A percentile compares a stretch with the other conserved stretches of the same genome.
Evolutionary conservation across 2,888 invertebrate genomes (phyloP).

Genomic region (Leptarthrus brevirostris): DNA sequence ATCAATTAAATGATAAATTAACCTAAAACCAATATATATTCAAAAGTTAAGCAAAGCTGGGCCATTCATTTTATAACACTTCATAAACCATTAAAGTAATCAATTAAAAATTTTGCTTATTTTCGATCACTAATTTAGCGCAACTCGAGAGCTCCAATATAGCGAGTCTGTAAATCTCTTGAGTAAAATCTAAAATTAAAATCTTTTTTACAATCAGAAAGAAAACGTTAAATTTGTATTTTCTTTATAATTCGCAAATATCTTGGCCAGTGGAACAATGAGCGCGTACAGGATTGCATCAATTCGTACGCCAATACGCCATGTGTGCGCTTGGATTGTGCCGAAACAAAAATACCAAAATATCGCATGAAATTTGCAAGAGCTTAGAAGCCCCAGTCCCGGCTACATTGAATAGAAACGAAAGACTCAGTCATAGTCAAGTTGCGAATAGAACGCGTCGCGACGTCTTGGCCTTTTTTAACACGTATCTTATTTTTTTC

Average conservation of each 20-base stretch:
- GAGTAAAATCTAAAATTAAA: conserved; percentile 35
- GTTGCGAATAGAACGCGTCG: conserved; percentile 40
- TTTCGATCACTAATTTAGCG: too few relatives aligned
- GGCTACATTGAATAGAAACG: not conserved
- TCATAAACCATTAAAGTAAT: too few relatives aligned
- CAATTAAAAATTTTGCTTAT: too few relatives aligned
- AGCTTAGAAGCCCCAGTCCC: conserved; percentile 17
- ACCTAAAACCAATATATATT: too few relatives aligned
- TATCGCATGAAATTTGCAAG: conserved; percentile 38
- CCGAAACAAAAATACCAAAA: conserved; percentile 37
- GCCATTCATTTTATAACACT: too few relatives aligned
- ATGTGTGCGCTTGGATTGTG: not conserved
- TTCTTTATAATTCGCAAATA: conserved; percentile 18
- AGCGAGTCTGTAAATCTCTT: too few relatives aligned
- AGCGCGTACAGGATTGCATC: conserved; percentile 21
- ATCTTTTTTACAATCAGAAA: conserved; percentile 42
- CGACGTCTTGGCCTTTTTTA: not conserved
- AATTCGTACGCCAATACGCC: conserved; percentile 38
- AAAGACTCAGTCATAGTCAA: conserved; percentile 24
- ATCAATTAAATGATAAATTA: too few relatives aligned
- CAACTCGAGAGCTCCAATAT: too few relatives aligned
- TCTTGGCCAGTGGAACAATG: conserved; percentile 43
- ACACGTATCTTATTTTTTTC: conserved; percentile 1
- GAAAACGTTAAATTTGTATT: not conserved
- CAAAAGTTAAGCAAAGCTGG: too few relatives aligned